Evolutionary conservation across 2,888 invertebrate genomes (phyloP).

Genomic region (Frankliniella fusca): DNA sequence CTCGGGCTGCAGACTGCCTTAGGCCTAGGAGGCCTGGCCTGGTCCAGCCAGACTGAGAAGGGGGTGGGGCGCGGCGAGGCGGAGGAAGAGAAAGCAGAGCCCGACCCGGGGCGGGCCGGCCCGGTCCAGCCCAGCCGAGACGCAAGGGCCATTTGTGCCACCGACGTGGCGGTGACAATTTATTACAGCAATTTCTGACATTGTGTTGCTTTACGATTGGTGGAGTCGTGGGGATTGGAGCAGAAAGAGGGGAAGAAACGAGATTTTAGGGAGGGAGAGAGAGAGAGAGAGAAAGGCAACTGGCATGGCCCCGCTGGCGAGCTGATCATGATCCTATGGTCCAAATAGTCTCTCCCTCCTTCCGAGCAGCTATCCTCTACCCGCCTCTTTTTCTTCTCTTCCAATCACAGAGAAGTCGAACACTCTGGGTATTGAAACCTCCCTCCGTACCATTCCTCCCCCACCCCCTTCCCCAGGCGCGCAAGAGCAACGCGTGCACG

Average conservation of each 20-base stretch:
- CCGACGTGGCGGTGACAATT: slow-evolving; percentile 20
- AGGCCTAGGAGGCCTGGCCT: neutral
- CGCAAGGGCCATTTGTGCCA: slow-evolving; percentile 19
- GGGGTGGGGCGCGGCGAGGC: neutral
- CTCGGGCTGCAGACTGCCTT: neutral
- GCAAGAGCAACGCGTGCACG: too few relatives aligned
- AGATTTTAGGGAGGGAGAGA: neutral
- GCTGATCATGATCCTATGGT: neutral
- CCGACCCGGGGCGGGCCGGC: neutral
- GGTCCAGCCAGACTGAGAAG: neutral
- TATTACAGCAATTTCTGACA: slow-evolving; percentile 23
- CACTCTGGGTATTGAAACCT: too few relatives aligned
- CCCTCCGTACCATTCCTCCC: too few relatives aligned
- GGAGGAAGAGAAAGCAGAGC: neutral
- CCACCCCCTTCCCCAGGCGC: neutral
- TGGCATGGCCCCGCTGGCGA: neutral
- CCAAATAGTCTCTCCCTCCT: neutral
- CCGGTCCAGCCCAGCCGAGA: neutral
- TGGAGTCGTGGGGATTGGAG: neutral
- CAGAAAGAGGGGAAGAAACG: too few relatives aligned
- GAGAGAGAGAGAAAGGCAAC: slow-evolving; percentile 7
- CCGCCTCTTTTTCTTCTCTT: neutral
- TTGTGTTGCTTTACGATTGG: slow-evolving; percentile 20
- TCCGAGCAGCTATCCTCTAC: too few relatives aligned
- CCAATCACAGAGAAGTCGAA: too few relatives aligned